Percentiles rank a stretch among this genome's conserved stretches.
Evolutionary conservation across 2,113 vertebrate species (phyloP).

Genomic region (Mastomys coucha): DNA sequence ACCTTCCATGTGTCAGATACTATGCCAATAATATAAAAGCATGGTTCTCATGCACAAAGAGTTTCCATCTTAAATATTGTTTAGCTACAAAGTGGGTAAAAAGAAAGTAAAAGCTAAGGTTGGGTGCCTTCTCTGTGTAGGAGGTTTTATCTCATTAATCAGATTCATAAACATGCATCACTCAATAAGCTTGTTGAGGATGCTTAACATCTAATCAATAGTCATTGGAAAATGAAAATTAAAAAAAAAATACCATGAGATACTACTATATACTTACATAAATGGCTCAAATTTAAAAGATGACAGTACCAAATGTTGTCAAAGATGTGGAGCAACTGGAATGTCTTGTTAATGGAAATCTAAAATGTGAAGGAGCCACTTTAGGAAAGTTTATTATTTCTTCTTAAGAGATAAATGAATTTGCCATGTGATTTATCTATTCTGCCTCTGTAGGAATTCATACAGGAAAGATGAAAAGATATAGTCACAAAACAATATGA

Average conservation of each 20-base stretch:
- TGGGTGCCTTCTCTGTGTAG: neutral
- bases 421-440: neutral
- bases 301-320: neutral
- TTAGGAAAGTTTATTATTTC: constrained; percentile 9
- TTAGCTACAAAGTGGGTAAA: neutral
- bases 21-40: neutral
- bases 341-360: neutral
- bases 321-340: neutral
- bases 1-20: neutral
- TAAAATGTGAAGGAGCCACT: neutral
- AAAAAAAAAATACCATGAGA: neutral
- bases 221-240: constrained; percentile 15
- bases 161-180: neutral
- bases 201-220: neutral
- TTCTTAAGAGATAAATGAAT: neutral
- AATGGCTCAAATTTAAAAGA: neutral
- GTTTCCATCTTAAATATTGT: neutral
- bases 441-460: neutral
- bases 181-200: neutral
- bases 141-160: neutral
- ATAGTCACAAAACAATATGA: neutral
- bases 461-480: neutral
- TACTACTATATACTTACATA: neutral
- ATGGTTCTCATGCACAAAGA: neutral
- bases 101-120: neutral